Base-by-base conservation (phyloP, 2,113 vertebrate species). In the Lichenostomus cassidix region DNA sequence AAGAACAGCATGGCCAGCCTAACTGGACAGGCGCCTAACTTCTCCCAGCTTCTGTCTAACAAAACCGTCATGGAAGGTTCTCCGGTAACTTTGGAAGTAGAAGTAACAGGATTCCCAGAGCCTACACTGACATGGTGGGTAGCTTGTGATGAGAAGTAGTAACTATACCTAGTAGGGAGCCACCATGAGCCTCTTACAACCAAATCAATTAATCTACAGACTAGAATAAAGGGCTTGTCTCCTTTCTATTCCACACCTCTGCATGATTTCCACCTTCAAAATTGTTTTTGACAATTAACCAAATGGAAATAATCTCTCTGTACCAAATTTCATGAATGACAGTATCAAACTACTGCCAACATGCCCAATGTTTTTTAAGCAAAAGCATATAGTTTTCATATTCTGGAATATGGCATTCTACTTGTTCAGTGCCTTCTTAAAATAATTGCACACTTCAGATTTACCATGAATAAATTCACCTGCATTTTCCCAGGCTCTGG, bases 41-140 rank as follows among this genome's bases (percentile, higher is more conserved):
- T 99, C 98, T 99, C 98, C 98, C 98, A 98, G 95, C 98, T 98
- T 92, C 96, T 98, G 96, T 98, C 98, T 98, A 98, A 98, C 96
- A 97, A 98, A 92, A 98, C 98, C 13, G 98, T 99, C 96, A 97
- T 95, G 97, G 99, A 99, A 98, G 99, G 99, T 95, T 98, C 98
- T 97, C 98, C 99, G 2, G 99, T 99, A 98, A 99, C 98, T 94
- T 98, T 99, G 97, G 99, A 99, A 98, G 98, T 99, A 97, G 99
- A 99, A 98, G 99, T 99, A 96, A 98, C 98, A 46, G 98, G 98
- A 99, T 98, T 98, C 92, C 98, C 98, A 96, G 98, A 99, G 97
- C 99, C 99, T 98, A 97, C 97, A 90, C 96, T 99, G 96, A 99
- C 98, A 95, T 99, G 99, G 99, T 99, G 99, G 99, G 99, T 99